Conservation (phyloP, 2,113 vertebrate species). For the Oenanthe oenanthe region DNA sequence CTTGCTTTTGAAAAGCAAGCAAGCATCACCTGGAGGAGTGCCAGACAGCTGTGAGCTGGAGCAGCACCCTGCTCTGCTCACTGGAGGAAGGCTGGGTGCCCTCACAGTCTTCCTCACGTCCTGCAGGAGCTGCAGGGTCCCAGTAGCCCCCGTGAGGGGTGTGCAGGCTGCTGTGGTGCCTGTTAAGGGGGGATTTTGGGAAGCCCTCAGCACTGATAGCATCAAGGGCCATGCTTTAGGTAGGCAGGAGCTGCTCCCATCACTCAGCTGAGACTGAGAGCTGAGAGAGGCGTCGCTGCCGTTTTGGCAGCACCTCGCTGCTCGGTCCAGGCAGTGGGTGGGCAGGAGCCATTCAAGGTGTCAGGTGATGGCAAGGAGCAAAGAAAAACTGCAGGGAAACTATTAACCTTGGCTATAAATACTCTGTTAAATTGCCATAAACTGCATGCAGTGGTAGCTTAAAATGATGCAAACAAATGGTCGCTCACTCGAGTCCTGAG, state of each 20-base stretch:
- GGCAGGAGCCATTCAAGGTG: conserved; percentile 31
- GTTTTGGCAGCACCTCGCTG: fast-evolving
- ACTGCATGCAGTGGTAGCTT: background rate
- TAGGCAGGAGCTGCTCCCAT: background rate
- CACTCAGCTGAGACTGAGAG: background rate
- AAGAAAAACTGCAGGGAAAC: conserved; percentile 54
- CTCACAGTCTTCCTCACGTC: background rate
- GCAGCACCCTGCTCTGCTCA: background rate
- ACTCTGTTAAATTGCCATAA: conserved; percentile 34
- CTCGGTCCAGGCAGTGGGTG: background rate
- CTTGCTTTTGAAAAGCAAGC: conserved; percentile 17
- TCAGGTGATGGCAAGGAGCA: conserved; percentile 34
- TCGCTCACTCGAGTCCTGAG: background rate
- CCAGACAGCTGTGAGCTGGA: background rate
- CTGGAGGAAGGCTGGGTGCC: background rate
- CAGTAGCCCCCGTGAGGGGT: background rate
- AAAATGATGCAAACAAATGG: conserved; percentile 19
- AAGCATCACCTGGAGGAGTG: conserved; percentile 16
- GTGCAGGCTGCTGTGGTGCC: background rate
- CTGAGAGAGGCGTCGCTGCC: background rate
- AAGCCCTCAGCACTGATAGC: background rate
- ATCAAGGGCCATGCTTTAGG: background rate
- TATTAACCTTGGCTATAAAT: conserved; percentile 53
- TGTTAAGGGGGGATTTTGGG: background rate
- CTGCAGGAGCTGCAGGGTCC: background rate